phyloP scores from a whole-genome alignment of 2,113 vertebrate species.

The Chamaetylas fuelleborni region DNA sequence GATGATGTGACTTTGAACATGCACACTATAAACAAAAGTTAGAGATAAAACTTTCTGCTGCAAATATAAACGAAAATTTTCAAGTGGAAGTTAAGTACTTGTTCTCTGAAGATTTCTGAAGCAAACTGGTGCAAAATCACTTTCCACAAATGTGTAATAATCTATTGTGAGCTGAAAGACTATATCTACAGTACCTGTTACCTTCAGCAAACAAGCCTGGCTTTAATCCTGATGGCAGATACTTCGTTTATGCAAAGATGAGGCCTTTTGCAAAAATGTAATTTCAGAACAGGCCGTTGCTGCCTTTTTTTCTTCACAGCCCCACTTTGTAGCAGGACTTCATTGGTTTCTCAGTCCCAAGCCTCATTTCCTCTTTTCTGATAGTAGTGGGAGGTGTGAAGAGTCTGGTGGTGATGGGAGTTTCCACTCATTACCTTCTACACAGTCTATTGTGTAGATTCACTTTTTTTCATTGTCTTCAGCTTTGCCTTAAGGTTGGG shows the following conservation, averaged over 20 bases:
- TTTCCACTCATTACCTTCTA: slow-evolving; percentile 7
- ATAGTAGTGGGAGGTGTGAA: not conserved
- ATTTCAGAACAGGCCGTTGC: not conserved
- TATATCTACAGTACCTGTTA: not conserved
- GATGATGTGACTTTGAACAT: not conserved
- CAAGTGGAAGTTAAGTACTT: not conserved
- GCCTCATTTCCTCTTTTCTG: slow-evolving; percentile 59
- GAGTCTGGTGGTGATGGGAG: not conserved
- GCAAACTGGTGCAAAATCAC: not conserved
- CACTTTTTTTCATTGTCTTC: not conserved
- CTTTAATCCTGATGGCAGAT: not conserved
- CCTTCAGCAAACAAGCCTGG: not conserved
- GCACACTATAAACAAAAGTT: not conserved
- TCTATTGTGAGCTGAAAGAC: not conserved
- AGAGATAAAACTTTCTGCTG: not conserved
- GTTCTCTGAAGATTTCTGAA: not conserved
- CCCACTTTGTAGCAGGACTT: not conserved
- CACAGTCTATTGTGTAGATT: not conserved
- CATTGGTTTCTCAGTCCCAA: not conserved
- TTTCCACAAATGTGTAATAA: not conserved
- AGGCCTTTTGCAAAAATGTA: not conserved
- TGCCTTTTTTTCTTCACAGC: not conserved
- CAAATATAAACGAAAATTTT: not conserved
- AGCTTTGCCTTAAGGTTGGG: not conserved
- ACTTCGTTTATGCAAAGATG: not conserved